Percentiles rank a stretch among this genome's conserved stretches.
These are phyloP conservation scores for Murina feae DNA, from an alignment of 2,113 vertebrate species.

Conservation along the genomic window DNA sequence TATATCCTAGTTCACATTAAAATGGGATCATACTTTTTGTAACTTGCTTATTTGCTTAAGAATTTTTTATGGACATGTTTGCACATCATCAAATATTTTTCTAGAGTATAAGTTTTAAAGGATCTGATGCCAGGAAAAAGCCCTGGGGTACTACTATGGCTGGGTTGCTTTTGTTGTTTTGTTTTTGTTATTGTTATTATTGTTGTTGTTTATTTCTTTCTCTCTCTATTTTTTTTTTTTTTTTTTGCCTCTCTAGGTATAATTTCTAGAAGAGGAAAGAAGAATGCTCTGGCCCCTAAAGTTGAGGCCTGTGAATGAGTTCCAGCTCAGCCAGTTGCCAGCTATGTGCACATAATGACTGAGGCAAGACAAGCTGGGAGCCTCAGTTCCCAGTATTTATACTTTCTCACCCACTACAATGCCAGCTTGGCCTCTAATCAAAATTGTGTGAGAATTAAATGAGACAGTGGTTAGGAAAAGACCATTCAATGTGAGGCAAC, in stretches of 20 bases:
- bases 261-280: not conserved
- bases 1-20: conserved; percentile 7
- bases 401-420: not conserved
- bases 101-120: not conserved
- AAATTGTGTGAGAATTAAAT: not conserved
- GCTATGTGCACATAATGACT: not conserved
- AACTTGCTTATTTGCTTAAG: not conserved
- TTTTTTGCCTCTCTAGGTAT: not conserved
- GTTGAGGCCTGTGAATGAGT: not conserved
- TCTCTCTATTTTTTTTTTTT: no score
- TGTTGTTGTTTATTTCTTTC: no score
- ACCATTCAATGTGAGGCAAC: not conserved
- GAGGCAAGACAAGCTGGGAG: not conserved
- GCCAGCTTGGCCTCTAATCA: not conserved
- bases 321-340: not conserved
- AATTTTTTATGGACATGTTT: not conserved
- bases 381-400: not conserved
- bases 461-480: not conserved
- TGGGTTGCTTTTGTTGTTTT: not conserved
- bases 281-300: not conserved
- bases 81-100: not conserved
- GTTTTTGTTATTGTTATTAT: not conserved
- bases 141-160: not conserved
- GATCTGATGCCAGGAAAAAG: not conserved
- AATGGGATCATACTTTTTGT: not conserved